Conservation (phyloP, 2,113 vertebrate genomes). For the Chroicocephalus ridibundus region DNA sequence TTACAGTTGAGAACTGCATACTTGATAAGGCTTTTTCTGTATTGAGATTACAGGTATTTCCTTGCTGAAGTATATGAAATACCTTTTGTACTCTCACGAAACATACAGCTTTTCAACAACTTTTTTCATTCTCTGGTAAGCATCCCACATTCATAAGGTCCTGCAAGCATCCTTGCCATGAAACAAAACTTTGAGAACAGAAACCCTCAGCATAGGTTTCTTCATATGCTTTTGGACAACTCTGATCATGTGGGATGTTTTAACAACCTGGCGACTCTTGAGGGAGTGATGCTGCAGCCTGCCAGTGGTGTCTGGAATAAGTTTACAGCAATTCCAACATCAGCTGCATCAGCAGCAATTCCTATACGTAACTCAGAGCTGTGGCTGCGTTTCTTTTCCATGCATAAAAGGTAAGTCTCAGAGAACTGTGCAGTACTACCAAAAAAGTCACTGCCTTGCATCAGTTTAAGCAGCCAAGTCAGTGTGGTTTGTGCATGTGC, state of each 20-base stretch:
- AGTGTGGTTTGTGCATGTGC: background rate
- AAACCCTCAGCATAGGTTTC: background rate
- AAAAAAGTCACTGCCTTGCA: background rate
- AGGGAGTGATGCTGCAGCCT: background rate
- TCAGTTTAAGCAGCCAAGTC: background rate
- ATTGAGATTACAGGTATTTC: background rate
- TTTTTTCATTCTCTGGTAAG: background rate
- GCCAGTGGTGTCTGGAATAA: background rate
- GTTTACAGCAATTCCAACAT: background rate
- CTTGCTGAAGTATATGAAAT: background rate
- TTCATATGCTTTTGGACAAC: background rate
- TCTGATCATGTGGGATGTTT: background rate
- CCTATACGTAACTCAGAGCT: background rate
- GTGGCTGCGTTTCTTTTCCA: background rate
- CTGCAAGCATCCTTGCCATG: background rate
- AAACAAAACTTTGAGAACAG: background rate
- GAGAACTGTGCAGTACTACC: background rate
- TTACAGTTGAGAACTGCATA: background rate
- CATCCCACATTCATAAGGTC: background rate
- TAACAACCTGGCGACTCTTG: rapidly evolving
- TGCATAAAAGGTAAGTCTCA: background rate
- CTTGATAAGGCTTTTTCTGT: background rate
- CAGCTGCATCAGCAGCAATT: background rate
- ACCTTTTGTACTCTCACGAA: background rate
- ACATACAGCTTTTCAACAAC: background rate